Base-by-base conservation (phyloP, 2,113 vertebrate species). In the Salvelinus namaycush region DNA sequence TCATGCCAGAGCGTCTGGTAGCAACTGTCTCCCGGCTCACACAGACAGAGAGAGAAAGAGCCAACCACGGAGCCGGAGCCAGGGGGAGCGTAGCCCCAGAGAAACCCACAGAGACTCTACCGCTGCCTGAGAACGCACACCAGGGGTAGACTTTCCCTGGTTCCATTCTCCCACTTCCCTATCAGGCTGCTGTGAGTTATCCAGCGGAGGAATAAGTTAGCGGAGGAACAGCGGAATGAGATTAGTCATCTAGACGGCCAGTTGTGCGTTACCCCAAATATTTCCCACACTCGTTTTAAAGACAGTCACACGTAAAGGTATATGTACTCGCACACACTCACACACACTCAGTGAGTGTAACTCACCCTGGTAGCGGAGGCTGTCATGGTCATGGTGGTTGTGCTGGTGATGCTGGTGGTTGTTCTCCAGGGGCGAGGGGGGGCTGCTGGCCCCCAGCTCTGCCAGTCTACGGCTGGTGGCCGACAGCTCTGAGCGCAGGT, bases 401-500 rank as follows among this genome's bases (percentile, higher is more conserved):
- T 90, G 85, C 75, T 89, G 94, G 84, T 93, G 95, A 75, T 91
- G 93, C 12, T 20, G 59, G 59, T 60, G 59, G 59, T 62, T n/a
- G 92, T 93, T 94, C 88, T 96, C 95, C 90, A 95, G 87, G 78
- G 84, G 51, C 16, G 16, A 84, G 12, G 91, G 87, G 79, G 90
- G 84, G 89, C 89, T 90, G 89, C 91, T 91, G 83, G 94, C 90
- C 79, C 94, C 94, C 88, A 96, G 93, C 88, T 96, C 95, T 57
- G 95, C 93, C 91, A 96, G 94, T 75, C 96, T 93, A 84, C 94
- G 92, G 94, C 93, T 95, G 92, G 95, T 96, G 90, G 95, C 94
- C 0, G 93, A 94, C 85, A 97, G 96, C 92, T 97, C 96, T 0
- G 96, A 94, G 80, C 95, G 94, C 87, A 97, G 94, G 92, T 94